phyloP scores from a whole-genome alignment of 23 tunicate species.

The Ciona savignyi region DNA sequence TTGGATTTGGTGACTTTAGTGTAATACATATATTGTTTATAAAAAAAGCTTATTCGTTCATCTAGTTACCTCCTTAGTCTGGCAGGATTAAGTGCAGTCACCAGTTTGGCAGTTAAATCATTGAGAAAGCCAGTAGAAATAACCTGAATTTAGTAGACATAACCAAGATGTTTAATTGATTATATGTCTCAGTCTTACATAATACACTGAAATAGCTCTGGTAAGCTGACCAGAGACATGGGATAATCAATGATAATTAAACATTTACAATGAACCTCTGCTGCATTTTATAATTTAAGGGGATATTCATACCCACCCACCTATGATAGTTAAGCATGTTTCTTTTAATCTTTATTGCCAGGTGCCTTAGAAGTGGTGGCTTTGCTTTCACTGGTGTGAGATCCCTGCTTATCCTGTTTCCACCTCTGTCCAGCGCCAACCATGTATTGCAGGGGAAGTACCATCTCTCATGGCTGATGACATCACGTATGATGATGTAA shows the following conservation, averaged over 20 bases:
- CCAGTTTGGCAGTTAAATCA: too few relatives aligned
- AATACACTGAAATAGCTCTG: too few relatives aligned
- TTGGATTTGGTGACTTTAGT: background rate
- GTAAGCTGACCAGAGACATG: too few relatives aligned
- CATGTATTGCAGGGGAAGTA: conserved; percentile 65
- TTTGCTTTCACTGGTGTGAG: conserved; percentile 32
- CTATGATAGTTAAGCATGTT: conserved; percentile 48
- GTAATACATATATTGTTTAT: background rate
- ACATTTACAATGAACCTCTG: background rate
- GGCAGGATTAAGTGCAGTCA: too few relatives aligned
- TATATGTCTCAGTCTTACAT: too few relatives aligned
- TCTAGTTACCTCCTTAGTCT: too few relatives aligned
- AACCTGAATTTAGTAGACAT: too few relatives aligned
- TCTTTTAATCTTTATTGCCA: conserved; percentile 29
- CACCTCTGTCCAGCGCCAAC: conserved; percentile 50
- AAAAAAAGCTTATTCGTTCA: too few relatives aligned
- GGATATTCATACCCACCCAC: conserved; percentile 3
- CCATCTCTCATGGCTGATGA: conserved; percentile 32
- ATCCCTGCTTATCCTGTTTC: conserved; percentile 11
- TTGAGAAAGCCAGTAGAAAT: too few relatives aligned
- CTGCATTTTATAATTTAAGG: background rate
- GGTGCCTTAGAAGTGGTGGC: conserved; percentile 25
- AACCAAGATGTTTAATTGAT: background rate
- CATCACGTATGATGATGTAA: conserved; percentile 75
- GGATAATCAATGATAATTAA: background rate